Evolutionary conservation across 2,113 vertebrate species (phyloP), one percentile per base, ranked within the genome.

Genomic region (Helogale parvula): DNA sequence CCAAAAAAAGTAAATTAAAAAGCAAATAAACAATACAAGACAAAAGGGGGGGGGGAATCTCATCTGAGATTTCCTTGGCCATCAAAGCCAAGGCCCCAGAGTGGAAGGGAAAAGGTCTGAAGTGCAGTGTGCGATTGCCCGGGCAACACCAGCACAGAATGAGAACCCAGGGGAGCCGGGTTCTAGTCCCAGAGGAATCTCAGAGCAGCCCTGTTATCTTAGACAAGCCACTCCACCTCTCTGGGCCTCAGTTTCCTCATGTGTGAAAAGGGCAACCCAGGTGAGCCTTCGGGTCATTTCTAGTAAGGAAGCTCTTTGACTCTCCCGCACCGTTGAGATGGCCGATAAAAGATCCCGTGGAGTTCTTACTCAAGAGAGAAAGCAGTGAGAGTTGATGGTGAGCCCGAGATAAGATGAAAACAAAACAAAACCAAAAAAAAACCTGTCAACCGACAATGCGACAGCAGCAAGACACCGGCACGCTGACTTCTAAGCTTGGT

Each of bases 361-460:
- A 69, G 66, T 27, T 89, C 95, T 97, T 92, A 63, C 93, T 94
- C 81, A 57, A 87, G 12, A 60, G 88, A 88, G 82, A 96, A 92
- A 89, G 86, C 94, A 23, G 63, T 21, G 60, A 80, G 89, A 98
- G 63, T 81, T 69, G n/a, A 86, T 60, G 66, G 76, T 31, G 90
- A 93, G 69, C 65, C 88, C 88, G 81, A 85, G 96, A 95, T 93
- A 96, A 97, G 74, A 95, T 60, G 50, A 89, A 72, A 60, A 60
- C 57, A 21, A 87, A 74, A 35, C 54, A 77, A 91, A 94, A 80
- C 60, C 68, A 94, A 93, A 94, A 88, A 81, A 85, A 71, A 83
- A 96, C 63, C 84, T 63, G n/a, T 63, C 93, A 38, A 63, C 79
- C 8, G 45, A 66, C 50, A 47, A 47, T 27, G 25, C 23, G 76